Evolutionary conservation across 2,797 vertebrate genomes (phyloP).

Genomic region (Streptopelia turtur): DNA sequence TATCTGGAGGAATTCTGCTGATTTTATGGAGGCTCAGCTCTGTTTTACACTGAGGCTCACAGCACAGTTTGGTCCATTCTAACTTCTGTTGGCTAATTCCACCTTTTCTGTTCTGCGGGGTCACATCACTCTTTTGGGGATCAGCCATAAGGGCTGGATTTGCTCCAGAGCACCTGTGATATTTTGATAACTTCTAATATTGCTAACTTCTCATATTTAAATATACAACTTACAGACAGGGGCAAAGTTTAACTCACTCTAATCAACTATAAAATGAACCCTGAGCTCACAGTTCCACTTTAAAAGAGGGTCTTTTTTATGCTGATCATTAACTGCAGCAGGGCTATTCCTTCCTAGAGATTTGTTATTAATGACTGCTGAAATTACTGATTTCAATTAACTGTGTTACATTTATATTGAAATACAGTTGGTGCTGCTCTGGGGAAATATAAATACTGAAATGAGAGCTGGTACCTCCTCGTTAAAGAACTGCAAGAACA

Average conservation of each 20-base stretch:
- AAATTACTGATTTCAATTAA: constrained; percentile 81
- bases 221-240: constrained; percentile 63
- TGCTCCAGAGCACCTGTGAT: constrained; percentile 50
- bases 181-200: constrained; percentile 70
- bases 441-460: constrained; percentile 74
- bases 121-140: constrained; percentile 11
- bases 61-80: not conserved
- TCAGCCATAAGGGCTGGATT: constrained; percentile 22
- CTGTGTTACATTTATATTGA: constrained; percentile 58
- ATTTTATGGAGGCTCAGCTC: not conserved
- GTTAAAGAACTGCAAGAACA: not conserved
- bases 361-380: constrained; percentile 77
- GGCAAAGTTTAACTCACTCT: constrained; percentile 78
- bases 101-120: constrained; percentile 3
- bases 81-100: not conserved
- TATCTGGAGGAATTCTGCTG: not conserved
- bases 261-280: constrained; percentile 77
- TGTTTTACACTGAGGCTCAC: not conserved
- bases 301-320: constrained; percentile 50
- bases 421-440: constrained; percentile 62
- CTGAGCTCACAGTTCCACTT: constrained; percentile 34
- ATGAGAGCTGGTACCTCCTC: constrained; percentile 33
- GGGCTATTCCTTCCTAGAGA: constrained; percentile 67
- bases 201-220: constrained; percentile 54
- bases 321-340: constrained; percentile 59